Evolutionary conservation across 1,140 invertebrate species (phyloP).

Genomic region (Oreohelix idahoensis): DNA sequence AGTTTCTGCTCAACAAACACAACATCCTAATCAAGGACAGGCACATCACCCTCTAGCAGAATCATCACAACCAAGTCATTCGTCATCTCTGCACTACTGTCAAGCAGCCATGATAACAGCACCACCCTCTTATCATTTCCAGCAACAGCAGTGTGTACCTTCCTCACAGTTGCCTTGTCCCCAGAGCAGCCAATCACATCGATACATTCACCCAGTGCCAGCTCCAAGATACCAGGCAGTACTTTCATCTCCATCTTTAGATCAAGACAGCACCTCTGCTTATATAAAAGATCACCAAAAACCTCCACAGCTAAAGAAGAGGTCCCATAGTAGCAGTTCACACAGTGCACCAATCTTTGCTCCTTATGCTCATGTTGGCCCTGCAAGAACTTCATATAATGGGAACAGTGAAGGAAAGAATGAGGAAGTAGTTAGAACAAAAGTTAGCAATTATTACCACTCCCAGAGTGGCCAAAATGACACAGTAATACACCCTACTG

Average conservation of each 20-base stretch:
- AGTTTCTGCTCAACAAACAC: not conserved
- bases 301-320: not conserved
- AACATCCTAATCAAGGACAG: not conserved
- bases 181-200: not conserved
- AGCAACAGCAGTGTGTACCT: not conserved
- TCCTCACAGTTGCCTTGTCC: not conserved
- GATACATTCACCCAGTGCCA: not conserved
- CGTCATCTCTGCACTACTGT: not conserved
- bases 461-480: not conserved
- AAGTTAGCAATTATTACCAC: not conserved
- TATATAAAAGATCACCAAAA: not conserved
- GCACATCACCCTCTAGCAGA: not conserved
- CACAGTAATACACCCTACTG: not conserved
- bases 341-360: not conserved
- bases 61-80: not conserved
- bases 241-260: not conserved
- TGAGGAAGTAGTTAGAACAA: not conserved
- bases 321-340: not conserved
- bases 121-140: not conserved
- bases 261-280: not conserved
- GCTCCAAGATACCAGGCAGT: not conserved
- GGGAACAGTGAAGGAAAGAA: not conserved
- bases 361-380: not conserved
- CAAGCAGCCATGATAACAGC: not conserved
- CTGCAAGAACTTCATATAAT: not conserved